Evolutionary conservation across 2,888 invertebrate genomes (phyloP).

Genomic region (Caenorhabditis virilis): DNA sequence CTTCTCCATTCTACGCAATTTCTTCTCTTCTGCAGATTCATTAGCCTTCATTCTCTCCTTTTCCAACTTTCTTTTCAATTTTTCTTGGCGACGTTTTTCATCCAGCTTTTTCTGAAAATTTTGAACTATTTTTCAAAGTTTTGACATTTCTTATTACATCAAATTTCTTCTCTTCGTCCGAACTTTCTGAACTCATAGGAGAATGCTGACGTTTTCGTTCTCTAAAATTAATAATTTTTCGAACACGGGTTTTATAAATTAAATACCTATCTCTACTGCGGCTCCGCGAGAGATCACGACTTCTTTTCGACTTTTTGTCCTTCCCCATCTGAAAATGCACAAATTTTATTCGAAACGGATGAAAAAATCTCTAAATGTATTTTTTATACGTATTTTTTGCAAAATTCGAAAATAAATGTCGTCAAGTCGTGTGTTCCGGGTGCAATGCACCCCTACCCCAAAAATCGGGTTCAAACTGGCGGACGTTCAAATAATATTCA

Average conservation of each 20-base stretch:
- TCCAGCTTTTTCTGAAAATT: slow-evolving; percentile 16
- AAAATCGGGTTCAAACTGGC: too few species aligned
- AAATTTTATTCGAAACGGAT: too few species aligned
- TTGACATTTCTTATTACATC: slow-evolving; percentile 14
- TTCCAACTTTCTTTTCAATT: slow-evolving; percentile 52
- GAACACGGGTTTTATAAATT: not conserved
- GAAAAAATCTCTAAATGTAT: too few species aligned
- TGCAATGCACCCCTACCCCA: too few species aligned
- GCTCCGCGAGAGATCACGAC: slow-evolving; percentile 1
- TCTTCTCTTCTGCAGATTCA: slow-evolving; percentile 94
- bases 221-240: not conserved
- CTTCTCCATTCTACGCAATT: slow-evolving; percentile 82
- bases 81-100: slow-evolving; percentile 37
- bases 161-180: slow-evolving; percentile 6
- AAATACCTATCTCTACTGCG: not conserved
- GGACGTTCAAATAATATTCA: too few species aligned
- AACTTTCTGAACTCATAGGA: too few species aligned
- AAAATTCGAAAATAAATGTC: too few species aligned
- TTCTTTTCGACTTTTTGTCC: slow-evolving; percentile 20
- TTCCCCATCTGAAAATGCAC: slow-evolving; percentile 28
- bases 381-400: too few species aligned
- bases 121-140: not conserved
- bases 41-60: slow-evolving; percentile 77
- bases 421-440: too few species aligned
- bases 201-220: slow-evolving; percentile 11